A percentile compares a stretch with the other conserved stretches of the same genome.
Evolutionary conservation across 2,797 vertebrate genomes (phyloP).

Genomic region (Typhlichthys eigenmanni): DNA sequence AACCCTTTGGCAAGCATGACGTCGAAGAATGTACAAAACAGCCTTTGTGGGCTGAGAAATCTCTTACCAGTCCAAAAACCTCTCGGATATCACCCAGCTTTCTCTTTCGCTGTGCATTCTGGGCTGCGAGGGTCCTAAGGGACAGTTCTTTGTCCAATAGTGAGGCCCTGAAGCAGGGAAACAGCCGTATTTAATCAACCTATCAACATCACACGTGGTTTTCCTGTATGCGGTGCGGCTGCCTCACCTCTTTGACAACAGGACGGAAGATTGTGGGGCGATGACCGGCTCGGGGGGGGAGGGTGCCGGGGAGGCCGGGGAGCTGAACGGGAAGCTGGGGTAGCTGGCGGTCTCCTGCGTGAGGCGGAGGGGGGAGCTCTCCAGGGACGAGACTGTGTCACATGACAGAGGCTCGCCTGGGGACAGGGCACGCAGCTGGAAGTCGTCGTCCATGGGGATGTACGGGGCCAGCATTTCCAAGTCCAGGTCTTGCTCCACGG

Average conservation of each 20-base stretch:
- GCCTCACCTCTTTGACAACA: conserved; percentile 56
- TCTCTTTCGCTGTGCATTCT: conserved; percentile 91
- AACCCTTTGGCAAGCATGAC: too few relatives aligned
- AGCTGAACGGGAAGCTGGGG: conserved; percentile 72
- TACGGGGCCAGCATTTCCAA: conserved; percentile 98
- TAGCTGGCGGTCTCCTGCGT: conserved; percentile 68
- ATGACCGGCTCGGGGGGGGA: conserved; percentile 40
- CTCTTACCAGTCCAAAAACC: conserved; percentile 87
- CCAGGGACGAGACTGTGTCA: conserved; percentile 54
- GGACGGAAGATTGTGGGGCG: conserved; percentile 15
- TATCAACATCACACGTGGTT: not conserved
- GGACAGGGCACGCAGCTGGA: conserved; percentile 90
- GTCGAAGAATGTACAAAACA: not conserved
- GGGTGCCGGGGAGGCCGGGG: conserved; percentile 72
- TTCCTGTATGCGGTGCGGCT: not conserved
- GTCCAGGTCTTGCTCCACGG: conserved; percentile 84
- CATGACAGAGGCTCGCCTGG: conserved; percentile 78
- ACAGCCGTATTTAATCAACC: conserved; percentile 2
- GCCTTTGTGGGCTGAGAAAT: not conserved
- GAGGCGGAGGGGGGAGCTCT: conserved; percentile 69
- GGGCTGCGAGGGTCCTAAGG: conserved; percentile 84
- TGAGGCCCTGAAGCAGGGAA: conserved; percentile 73
- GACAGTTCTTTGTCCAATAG: conserved; percentile 82
- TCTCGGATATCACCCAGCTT: conserved; percentile 88
- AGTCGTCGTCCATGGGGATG: conserved; percentile 98